A percentile compares a stretch with the other conserved stretches of the same genome.
phyloP scores from a whole-genome alignment of 2,888 invertebrate species.

The Hypolimnas misippus region DNA sequence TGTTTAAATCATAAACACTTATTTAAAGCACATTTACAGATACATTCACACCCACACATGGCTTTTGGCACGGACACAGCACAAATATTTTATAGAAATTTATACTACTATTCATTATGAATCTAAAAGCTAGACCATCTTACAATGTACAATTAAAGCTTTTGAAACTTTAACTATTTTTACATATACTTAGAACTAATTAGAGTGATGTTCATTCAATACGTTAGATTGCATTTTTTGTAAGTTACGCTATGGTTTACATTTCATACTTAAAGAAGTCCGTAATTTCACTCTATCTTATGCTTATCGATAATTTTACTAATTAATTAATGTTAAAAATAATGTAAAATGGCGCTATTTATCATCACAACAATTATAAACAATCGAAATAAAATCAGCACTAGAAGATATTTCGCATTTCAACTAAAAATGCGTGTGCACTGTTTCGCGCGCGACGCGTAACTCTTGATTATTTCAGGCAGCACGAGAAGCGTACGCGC shows the following conservation, averaged over 20 bases:
- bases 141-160: background rate
- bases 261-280: no score
- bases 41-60: slow-evolving; percentile 57
- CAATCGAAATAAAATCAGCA: background rate
- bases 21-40: slow-evolving; percentile 59
- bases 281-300: no score
- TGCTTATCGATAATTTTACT: background rate
- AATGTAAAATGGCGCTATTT: no score
- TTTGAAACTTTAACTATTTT: background rate
- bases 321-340: no score
- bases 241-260: no score
- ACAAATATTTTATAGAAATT: slow-evolving; percentile 45
- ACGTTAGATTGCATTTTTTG: background rate
- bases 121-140: background rate
- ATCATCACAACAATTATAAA: no score
- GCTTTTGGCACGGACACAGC: slow-evolving; percentile 50
- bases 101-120: slow-evolving; percentile 17
- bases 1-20: slow-evolving; percentile 55
- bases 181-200: no score
- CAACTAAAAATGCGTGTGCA: background rate
- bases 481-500: slow-evolving; percentile 38
- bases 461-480: background rate
- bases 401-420: background rate
- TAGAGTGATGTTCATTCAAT: no score
- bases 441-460: background rate